A percentile compares a stretch with the other conserved stretches of the same genome.
phyloP scores from a whole-genome alignment of 2,797 vertebrate species.

The Pseudomugil tenellus region DNA sequence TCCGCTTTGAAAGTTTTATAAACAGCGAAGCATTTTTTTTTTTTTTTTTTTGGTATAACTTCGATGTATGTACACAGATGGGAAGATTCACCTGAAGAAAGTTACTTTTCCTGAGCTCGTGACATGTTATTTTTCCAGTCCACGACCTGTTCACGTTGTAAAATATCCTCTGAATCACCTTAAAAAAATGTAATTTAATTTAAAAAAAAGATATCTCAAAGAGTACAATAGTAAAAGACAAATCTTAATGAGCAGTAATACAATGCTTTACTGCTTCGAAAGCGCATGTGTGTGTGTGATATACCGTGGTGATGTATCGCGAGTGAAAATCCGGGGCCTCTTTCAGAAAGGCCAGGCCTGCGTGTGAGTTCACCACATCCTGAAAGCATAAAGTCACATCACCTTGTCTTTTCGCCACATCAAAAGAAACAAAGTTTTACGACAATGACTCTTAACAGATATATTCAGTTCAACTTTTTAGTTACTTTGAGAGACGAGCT shows the following conservation, averaged over 20 bases:
- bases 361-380: constrained; percentile 95
- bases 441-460: constrained; percentile 26
- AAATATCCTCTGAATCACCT: constrained; percentile 98
- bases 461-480: constrained; percentile 31
- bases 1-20: neutral
- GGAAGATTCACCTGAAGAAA: constrained; percentile 88
- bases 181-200: too few relatives aligned
- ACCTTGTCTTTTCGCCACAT: constrained; percentile 8
- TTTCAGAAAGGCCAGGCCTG: constrained; percentile 92
- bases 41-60: neutral
- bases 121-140: constrained; percentile 91
- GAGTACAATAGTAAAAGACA: neutral
- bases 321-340: constrained; percentile 97
- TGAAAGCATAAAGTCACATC: constrained; percentile 64
- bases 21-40: neutral
- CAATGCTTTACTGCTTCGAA: neutral
- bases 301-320: constrained; percentile 95
- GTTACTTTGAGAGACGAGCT: constrained; percentile 43
- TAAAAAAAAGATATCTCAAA: neutral
- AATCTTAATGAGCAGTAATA: neutral
- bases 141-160: constrained; percentile 95
- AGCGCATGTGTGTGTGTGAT: neutral
- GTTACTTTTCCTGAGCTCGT: constrained; percentile 92
- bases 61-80: neutral
- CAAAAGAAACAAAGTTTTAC: constrained; percentile 30